Base-by-base conservation (phyloP, 1,140 invertebrate genomes). In the Aphaenogaster ashmeadi region DNA sequence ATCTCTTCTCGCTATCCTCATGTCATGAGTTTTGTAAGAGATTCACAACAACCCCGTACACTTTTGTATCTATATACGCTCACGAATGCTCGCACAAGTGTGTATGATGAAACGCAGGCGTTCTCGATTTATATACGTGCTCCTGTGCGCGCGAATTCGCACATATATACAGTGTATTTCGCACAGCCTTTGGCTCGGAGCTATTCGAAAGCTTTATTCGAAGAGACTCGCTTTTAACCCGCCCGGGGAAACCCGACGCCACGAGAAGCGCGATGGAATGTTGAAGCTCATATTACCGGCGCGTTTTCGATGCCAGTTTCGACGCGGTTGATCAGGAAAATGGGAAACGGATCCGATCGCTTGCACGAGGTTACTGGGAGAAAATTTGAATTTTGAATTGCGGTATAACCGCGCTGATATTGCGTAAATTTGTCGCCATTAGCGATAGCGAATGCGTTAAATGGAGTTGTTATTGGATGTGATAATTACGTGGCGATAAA, bases 171-270 rank as follows among this genome's bases (percentile, higher is more conserved):
- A 84, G 11, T 84, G 38, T 74, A 84, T 84, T 75, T 84, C 80
- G 69, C 69, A 44, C 69, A 75, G 80, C 80, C 80, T 84, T 84
- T 84, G 80, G 80, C 80, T 84, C 54, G 69, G 71, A 84, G 80
- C 80, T 75, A 84, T 84, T 75, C 54, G 80, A 75, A 84, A 84
- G 80, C 80, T 84, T 84, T 84, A 84, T 84, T 84, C 80, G 80
- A 84, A 75, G 69, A 84, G 80, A 84, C 80, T 75, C 69, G 80
- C 80, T 84, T 84, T 84, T 84, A 84, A 84, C 54, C 69, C 69
- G 54, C 60, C 79, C 54, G 67, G 54, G 69, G 69, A 84, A 84
- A 84, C 56, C 33, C 69, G 69, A 84, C 33, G 80, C 80, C 41
- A 56, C 27, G 80, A 84, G 69, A 54, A 84, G 41, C 80, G 33